Base-by-base conservation (phyloP, 2,888 invertebrate genomes). In the Scelioninae gen. 2 region DNA sequence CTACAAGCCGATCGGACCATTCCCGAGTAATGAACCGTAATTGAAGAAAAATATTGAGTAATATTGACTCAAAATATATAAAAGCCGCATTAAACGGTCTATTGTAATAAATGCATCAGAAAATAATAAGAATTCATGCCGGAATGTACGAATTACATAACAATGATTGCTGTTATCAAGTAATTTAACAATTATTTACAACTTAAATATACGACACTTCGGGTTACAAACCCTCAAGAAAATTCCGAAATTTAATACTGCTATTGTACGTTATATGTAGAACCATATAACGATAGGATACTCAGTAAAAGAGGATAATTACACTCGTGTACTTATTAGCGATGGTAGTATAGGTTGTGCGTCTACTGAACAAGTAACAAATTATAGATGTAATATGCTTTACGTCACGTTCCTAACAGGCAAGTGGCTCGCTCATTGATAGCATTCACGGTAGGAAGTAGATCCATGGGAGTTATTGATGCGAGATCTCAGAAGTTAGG, bases 301-400 rank as follows among this genome's bases (percentile, higher is more conserved):
- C 61, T 60, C 53, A 57, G 50, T 48, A 58, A 74, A 61, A 76
- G 60, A 45, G 74, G 58, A 69, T 76, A 76, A 76, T 74, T 76
- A 72, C 60, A 74, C 52, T 50, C 65, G 57, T 63, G 73, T 75
- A 69, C 72, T 63, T 70, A 73, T 75, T 73, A 75, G 75, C 31
- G 61, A 67, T 60, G 50, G 58, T 43, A 65, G 65, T 67, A 67
- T 70, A 53, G 73, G 70, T 67, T 67, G 19, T 68, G 70, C 64
- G 68, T 65, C 71, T 70, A 71, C 61, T 46, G 73, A 58, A 63
- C 65, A 65, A 71, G 65, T 67, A 68, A 73, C 75, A 76, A 76
- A 71, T 76, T 76, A 72, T 74, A 69, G 64, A 74, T 69, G 76
- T 74, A 74, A 76, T 76, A 73, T 76, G 76, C 73, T 65, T 76